Evolutionary conservation across 2,113 vertebrate species (phyloP).

Genomic region (Neolamprologus toae): DNA sequence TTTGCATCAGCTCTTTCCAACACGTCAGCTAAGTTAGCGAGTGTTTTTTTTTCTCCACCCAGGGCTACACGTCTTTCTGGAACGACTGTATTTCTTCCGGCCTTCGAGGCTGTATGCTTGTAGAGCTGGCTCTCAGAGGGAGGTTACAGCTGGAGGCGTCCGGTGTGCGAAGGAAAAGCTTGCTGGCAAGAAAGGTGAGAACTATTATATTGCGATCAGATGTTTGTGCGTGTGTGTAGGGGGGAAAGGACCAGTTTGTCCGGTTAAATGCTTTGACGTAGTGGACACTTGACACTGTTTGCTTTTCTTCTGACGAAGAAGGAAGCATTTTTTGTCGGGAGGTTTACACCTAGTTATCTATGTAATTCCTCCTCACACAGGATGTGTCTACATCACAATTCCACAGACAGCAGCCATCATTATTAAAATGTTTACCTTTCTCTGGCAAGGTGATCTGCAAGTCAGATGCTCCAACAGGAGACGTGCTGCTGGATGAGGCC

Average conservation of each 20-base stretch:
- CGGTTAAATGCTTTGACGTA: not conserved
- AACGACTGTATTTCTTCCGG: constrained; percentile 98
- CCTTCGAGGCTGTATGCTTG: constrained; percentile 95
- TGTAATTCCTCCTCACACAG: not conserved
- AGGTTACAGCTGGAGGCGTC: constrained; percentile 88
- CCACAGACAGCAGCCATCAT: not conserved
- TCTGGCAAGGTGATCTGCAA: constrained; percentile 89
- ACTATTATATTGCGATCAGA: not conserved
- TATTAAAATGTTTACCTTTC: not conserved
- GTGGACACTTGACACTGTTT: not conserved
- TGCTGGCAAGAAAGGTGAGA: constrained; percentile 90
- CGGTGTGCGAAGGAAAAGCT: constrained; percentile 94
- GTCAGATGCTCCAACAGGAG: constrained; percentile 94
- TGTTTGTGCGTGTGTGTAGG: not conserved
- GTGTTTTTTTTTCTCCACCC: not conserved
- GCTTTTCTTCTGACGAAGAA: not conserved
- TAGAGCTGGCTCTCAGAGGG: constrained; percentile 89
- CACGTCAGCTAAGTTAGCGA: constrained; percentile 49
- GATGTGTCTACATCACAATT: not conserved
- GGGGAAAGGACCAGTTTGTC: not conserved
- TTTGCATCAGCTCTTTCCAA: not conserved
- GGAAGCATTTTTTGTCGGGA: not conserved
- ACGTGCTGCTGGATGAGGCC: constrained; percentile 95
- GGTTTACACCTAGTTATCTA: not conserved
- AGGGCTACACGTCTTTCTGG: constrained; percentile 99